phyloP scores from a whole-genome alignment of 2,113 vertebrate species.

The Barbus barbus region DNA sequence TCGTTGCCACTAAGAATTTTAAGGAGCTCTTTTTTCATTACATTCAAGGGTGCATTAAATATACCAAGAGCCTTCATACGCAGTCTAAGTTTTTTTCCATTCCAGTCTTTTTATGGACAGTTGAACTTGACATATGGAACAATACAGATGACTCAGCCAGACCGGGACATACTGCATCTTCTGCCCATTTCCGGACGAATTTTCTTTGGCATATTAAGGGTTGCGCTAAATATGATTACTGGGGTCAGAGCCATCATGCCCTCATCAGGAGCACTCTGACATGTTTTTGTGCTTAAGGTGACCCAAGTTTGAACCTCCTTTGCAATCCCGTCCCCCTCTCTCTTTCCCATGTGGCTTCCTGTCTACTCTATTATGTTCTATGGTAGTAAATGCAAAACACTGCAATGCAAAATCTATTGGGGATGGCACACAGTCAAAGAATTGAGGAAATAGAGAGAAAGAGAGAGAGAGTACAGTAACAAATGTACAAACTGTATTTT shows the following conservation, averaged over 20 bases:
- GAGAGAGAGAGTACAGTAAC: no score
- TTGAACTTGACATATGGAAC: not conserved
- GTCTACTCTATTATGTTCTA: not conserved
- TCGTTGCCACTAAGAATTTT: no score
- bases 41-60: not conserved
- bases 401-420: no score
- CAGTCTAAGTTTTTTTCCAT: not conserved
- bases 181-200: not conserved
- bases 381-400: not conserved
- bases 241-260: not conserved
- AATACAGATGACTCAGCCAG: not conserved
- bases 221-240: not conserved
- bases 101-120: not conserved
- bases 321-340: not conserved
- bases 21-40: not conserved
- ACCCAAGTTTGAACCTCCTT: not conserved
- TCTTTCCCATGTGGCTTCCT: not conserved
- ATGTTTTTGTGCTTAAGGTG: not conserved
- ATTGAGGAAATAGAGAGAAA: no score
- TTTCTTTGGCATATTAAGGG: not conserved
- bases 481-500: no score
- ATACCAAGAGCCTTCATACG: not conserved
- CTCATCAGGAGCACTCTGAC: not conserved
- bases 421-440: no score
- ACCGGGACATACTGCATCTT: not conserved